These are phyloP conservation scores for Diadema setosum DNA, from an alignment of 35 echinoderm and acorn worm genomes.

Conservation along the genomic window DNA sequence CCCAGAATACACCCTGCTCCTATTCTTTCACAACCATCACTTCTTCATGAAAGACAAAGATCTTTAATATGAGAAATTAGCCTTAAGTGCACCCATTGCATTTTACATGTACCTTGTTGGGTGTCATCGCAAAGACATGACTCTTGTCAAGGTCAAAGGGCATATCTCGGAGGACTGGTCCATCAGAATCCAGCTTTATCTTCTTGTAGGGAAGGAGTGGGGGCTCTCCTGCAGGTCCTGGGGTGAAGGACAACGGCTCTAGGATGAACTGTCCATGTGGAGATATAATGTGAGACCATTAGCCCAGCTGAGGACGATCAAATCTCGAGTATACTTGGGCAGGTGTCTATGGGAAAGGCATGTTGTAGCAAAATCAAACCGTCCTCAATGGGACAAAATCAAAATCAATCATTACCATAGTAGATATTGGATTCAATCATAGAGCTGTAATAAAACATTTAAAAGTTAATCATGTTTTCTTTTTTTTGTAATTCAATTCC, in stretches of 20 bases:
- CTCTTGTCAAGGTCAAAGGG: conserved; percentile 40
- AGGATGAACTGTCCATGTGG: conserved; percentile 71
- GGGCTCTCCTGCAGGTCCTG: not conserved
- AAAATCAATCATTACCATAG: too few species aligned
- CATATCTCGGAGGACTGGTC: conserved; percentile 73
- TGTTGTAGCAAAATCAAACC: too few species aligned
- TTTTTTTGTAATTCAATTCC: too few species aligned
- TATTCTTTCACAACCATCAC: not conserved
- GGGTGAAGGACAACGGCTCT: not conserved
- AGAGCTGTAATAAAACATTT: too few species aligned
- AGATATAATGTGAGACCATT: too few species aligned
- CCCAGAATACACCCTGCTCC: not conserved
- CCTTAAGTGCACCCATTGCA: too few species aligned
- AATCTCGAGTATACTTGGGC: too few species aligned
- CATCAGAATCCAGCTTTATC: conserved; percentile 26
- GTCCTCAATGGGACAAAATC: too few species aligned
- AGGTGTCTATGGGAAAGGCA: too few species aligned
- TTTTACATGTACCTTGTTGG: conserved; percentile 37
- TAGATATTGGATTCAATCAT: too few species aligned
- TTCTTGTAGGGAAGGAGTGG: conserved; percentile 57
- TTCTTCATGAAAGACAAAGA: not conserved
- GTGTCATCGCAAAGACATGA: conserved; percentile 63
- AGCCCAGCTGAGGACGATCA: too few species aligned
- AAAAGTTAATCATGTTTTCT: too few species aligned
- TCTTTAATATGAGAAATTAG: not conserved